phyloP scores from a whole-genome alignment of 1,140 invertebrate genomes.

The Glomeris maerens region DNA sequence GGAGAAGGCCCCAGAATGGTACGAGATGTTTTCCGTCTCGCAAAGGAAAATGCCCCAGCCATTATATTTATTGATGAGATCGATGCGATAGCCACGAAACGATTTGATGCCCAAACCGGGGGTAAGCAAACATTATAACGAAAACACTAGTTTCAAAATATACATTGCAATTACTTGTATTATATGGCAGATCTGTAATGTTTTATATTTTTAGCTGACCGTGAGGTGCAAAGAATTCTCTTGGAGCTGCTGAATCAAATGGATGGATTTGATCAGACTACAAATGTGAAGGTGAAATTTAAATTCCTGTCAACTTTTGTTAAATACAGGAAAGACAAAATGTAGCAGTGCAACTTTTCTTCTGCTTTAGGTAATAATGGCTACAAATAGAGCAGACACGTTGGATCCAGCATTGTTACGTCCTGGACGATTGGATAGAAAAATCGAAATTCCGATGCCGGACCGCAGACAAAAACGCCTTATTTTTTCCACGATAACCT shows the following conservation, averaged over 20 bases:
- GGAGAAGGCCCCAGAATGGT: constrained; percentile 99
- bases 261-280: constrained; percentile 99
- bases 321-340: background rate
- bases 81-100: constrained; percentile 95
- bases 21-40: constrained; percentile 93
- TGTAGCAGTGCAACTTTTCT: background rate
- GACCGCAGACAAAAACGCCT: constrained; percentile 95
- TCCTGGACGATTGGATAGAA: constrained; percentile 92
- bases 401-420: constrained; percentile 92
- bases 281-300: constrained; percentile 83
- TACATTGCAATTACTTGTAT: background rate
- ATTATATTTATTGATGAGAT: constrained; percentile 99
- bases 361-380: constrained; percentile 84
- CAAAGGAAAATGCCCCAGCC: constrained; percentile 97
- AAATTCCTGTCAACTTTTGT: background rate
- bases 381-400: constrained; percentile 96
- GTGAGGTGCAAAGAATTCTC: constrained; percentile 96
- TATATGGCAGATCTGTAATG: background rate
- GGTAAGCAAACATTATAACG: constrained; percentile 21
- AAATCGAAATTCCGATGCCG: constrained; percentile 97
- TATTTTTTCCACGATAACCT: constrained; percentile 94
- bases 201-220: constrained; percentile 52
- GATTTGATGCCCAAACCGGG: constrained; percentile 97
- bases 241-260: constrained; percentile 97
- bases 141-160: background rate